Evolutionary conservation across 2,888 invertebrate genomes (phyloP), one percentile per base, ranked within the genome.

Genomic region (Pterostichus madidus): DNA sequence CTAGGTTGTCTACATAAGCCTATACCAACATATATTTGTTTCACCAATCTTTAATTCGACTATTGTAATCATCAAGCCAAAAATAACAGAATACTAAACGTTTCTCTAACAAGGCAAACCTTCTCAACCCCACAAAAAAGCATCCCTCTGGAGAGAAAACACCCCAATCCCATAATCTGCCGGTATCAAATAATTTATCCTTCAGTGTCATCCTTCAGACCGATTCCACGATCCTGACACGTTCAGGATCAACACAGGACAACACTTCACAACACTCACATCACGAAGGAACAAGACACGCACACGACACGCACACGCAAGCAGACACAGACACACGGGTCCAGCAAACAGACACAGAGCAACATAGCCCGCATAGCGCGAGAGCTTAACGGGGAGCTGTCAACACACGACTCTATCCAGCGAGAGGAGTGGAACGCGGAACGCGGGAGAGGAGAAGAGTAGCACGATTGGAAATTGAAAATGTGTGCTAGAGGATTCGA

Each of bases 381-480:
- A 49, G 75, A 75, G 75, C 75, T 75, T 75, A 75, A 75, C 75
- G 24, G 49, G 46, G 0, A 52, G 52, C 52, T 52, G 75, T 75
- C 75, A 75, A 75, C 75, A 49, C 49, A 49, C 49, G 13, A 49
- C 49, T 49, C 49, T 49, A 49, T 49, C 49, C 49, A 49, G 49
- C 13, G 49, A 49, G 49, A 49, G 13, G 13, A 49, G 49, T 1
- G 13, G 49, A 49, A 10, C 8, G 4, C 44, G 5, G 49, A 11
- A 49, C 6, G 5, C 4, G 10, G 13, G 49, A 49, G 49, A 49
- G 49, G 44, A 44, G 11, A 2, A 5, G 1, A 7, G 44, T 44
- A 49, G 49, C 24, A 11, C 53, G 49, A 52, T 76, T 76, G 75
- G 15, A 76, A 76, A 76, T 76, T 76, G 75, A 52, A 49, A 76